These are phyloP conservation scores for Zingel zingel DNA, from an alignment of 2,113 vertebrate species.

Conservation along the genomic window DNA sequence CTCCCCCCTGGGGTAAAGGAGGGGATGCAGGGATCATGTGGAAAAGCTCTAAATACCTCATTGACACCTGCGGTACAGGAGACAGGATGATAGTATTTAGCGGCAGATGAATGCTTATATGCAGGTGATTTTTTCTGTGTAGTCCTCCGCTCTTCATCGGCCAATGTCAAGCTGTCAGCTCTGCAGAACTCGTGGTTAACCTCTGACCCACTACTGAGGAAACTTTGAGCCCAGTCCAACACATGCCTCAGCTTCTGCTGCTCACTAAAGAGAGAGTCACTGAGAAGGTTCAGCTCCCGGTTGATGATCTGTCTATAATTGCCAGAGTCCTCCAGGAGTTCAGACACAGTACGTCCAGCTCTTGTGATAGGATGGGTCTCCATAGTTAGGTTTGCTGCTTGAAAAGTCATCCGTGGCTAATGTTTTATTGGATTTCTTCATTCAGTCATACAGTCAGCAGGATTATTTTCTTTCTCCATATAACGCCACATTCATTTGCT, in stretches of 20 bases:
- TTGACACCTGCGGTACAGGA: background rate
- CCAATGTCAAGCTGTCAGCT: conserved; percentile 11
- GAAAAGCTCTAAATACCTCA: background rate
- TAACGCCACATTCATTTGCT: background rate
- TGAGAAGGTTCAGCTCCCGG: conserved; percentile 53
- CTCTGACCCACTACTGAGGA: conserved; percentile 44
- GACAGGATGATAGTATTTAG: background rate
- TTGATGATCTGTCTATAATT: conserved; percentile 24
- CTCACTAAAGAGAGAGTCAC: conserved; percentile 68
- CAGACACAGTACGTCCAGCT: background rate
- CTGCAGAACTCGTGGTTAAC: conserved; percentile 27
- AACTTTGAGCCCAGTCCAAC: conserved; percentile 78
- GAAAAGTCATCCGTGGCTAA: background rate
- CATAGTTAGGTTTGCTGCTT: conserved; percentile 4
- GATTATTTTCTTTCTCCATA: background rate
- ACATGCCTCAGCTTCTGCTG: conserved; percentile 78
- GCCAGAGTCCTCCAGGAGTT: conserved; percentile 34
- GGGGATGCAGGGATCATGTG: background rate
- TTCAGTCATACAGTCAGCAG: background rate
- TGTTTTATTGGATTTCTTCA: conserved; percentile 5
- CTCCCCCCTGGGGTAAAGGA: background rate
- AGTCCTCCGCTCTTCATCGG: background rate
- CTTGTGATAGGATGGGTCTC: background rate
- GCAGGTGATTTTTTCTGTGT: background rate
- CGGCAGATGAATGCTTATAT: background rate